phyloP scores from a whole-genome alignment of 92 coral and sea anemone genomes.

The Nematostella vectensis region DNA sequence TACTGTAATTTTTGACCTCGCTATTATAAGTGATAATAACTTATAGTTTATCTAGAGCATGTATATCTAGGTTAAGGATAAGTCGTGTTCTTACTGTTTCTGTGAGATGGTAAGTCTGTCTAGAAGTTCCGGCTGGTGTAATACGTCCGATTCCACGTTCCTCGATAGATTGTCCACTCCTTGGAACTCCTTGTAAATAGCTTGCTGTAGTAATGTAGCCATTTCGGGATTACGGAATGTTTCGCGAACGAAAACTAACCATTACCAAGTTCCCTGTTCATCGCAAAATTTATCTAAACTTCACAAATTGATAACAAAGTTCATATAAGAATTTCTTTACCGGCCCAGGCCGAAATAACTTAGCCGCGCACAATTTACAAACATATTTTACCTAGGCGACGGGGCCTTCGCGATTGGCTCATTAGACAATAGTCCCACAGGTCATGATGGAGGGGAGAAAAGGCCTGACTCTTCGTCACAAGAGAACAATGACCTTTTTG shows the following conservation, averaged over 20 bases:
- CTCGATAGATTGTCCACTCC: conserved; percentile 85
- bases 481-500: no score
- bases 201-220: conserved; percentile 50
- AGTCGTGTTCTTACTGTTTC: conserved; percentile 81
- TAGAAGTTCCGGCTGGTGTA: conserved; percentile 70
- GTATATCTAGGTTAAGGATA: no score
- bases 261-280: background rate
- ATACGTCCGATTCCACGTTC: conserved; percentile 79
- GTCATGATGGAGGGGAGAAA: no score
- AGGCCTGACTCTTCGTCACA: no score
- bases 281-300: background rate
- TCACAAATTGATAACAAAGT: conserved; percentile 2
- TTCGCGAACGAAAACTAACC: no score
- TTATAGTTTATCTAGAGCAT: no score
- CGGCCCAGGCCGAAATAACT: background rate
- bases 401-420: conserved; percentile 41
- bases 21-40: no score
- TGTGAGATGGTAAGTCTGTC: conserved; percentile 82
- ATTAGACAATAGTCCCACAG: no score
- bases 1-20: no score
- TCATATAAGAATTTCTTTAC: background rate
- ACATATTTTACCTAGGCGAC: conserved; percentile 62
- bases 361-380: conserved; percentile 20
- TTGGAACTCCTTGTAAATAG: conserved; percentile 49
- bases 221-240: conserved; percentile 9